A percentile compares a stretch with the other conserved stretches of the same genome.
Evolutionary conservation across 1,140 invertebrate species (phyloP).

Genomic region (Drosophila ambigua): DNA sequence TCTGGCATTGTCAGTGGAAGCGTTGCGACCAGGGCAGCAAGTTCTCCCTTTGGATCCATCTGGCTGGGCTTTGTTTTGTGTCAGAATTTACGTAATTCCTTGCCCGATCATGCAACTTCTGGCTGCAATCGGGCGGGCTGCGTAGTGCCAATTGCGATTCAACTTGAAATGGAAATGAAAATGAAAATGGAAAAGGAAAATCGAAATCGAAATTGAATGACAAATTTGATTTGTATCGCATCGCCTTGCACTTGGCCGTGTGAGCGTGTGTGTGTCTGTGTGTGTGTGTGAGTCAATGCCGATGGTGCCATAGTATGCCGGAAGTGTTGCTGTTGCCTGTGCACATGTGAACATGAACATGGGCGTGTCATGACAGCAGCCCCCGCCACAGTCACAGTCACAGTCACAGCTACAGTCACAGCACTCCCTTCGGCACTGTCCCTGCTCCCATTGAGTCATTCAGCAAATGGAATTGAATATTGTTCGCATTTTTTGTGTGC

Average conservation of each 20-base stretch:
- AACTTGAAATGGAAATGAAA: slow-evolving; percentile 14
- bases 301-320: slow-evolving; percentile 19
- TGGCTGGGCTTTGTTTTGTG: slow-evolving; percentile 24
- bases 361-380: slow-evolving; percentile 32
- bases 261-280: slow-evolving; percentile 6
- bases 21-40: slow-evolving; percentile 40
- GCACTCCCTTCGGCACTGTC: neutral
- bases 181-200: slow-evolving; percentile 4
- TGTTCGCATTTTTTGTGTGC: slow-evolving; percentile 36
- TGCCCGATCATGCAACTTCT: slow-evolving; percentile 39
- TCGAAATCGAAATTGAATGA: slow-evolving; percentile 41
- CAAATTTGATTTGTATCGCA: slow-evolving; percentile 38
- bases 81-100: slow-evolving; percentile 33
- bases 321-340: slow-evolving; percentile 34
- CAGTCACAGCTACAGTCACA: too few species aligned
- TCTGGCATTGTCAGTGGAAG: slow-evolving; percentile 69
- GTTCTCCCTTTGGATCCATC: slow-evolving; percentile 24
- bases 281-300: slow-evolving; percentile 47
- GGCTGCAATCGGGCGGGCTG: neutral
- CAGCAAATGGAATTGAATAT: slow-evolving; percentile 52
- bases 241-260: slow-evolving; percentile 4
- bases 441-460: slow-evolving; percentile 44
- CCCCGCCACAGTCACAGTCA: too few species aligned
- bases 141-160: slow-evolving; percentile 24
- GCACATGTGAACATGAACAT: slow-evolving; percentile 1